Evolutionary conservation across 2,113 vertebrate species (phyloP).

Genomic region (Peucedramus taeniatus): DNA sequence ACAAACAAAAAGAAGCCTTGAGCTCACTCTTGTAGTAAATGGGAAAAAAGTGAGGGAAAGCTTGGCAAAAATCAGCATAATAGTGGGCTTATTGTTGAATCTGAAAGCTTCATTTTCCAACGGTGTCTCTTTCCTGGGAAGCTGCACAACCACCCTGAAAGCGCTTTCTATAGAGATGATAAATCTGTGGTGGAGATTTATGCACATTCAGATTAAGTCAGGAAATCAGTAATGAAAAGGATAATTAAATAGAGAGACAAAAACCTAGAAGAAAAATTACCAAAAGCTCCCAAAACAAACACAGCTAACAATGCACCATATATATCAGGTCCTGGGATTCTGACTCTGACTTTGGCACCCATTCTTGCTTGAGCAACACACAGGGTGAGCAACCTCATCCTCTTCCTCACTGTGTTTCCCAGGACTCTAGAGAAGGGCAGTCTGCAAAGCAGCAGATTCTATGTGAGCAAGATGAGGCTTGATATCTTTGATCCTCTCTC

Average conservation of each 20-base stretch:
- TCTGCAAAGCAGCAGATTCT: background rate
- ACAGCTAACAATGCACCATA: conserved; percentile 30
- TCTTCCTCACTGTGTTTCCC: conserved; percentile 6
- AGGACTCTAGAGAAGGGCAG: background rate
- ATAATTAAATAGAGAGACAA: conserved; percentile 61
- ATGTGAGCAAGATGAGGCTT: background rate
- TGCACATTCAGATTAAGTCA: conserved; percentile 64
- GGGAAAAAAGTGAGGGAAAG: conserved; percentile 39
- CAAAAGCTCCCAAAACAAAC: conserved; percentile 26
- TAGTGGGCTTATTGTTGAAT: conserved; percentile 59
- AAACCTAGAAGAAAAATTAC: conserved; percentile 61
- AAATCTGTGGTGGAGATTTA: conserved; percentile 57
- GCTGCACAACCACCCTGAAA: conserved; percentile 47
- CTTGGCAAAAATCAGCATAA: conserved; percentile 63
- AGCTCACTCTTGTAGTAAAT: conserved; percentile 37
- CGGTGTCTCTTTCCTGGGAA: conserved; percentile 41
- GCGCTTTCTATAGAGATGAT: conserved; percentile 53
- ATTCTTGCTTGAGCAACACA: background rate
- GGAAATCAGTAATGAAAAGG: conserved; percentile 59
- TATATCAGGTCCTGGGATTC: conserved; percentile 53
- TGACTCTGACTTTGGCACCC: conserved; percentile 28
- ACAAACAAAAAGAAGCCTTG: conserved; percentile 54
- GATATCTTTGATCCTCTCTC: background rate
- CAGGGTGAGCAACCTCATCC: background rate
- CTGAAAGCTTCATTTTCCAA: conserved; percentile 59